Evolutionary conservation across 2,797 vertebrate genomes (phyloP).

Genomic region (Pantherophis vulpinus): DNA sequence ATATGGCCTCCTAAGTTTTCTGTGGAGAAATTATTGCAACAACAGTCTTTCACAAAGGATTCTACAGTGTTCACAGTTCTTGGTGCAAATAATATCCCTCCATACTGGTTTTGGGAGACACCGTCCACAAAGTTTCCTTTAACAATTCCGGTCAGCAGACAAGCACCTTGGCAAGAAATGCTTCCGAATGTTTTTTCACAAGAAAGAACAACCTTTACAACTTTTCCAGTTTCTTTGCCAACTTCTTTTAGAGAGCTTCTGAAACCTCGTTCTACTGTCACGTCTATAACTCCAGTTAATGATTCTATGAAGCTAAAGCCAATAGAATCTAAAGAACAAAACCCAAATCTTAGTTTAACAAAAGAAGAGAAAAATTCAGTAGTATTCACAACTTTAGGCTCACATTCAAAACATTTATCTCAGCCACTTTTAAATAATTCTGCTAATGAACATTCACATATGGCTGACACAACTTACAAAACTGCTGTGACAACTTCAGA

Average conservation of each 20-base stretch:
- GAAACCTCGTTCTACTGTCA: neutral
- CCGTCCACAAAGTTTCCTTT: slow-evolving; percentile 2
- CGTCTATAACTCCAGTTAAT: neutral
- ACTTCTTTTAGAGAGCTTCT: slow-evolving; percentile 4
- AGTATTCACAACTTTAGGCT: neutral
- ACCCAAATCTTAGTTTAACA: neutral
- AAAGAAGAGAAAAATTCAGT: slow-evolving; percentile 19
- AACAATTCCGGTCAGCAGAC: neutral
- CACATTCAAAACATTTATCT: slow-evolving; percentile 18
- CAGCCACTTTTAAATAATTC: slow-evolving; percentile 22
- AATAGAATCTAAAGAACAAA: slow-evolving; percentile 11
- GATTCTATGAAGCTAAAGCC: neutral
- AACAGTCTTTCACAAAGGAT: slow-evolving; percentile 1
- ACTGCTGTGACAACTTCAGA: neutral
- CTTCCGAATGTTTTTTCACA: neutral
- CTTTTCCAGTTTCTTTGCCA: slow-evolving; percentile 8
- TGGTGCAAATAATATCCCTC: neutral
- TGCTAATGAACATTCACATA: slow-evolving; percentile 9
- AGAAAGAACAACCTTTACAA: neutral
- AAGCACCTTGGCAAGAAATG: neutral
- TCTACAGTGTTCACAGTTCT: neutral
- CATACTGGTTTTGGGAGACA: neutral
- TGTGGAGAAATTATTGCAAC: slow-evolving; percentile 13
- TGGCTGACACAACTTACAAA: neutral
- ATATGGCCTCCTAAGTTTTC: neutral